Base-by-base conservation (phyloP, 2,113 vertebrate genomes). In the Sebastes fasciatus region DNA sequence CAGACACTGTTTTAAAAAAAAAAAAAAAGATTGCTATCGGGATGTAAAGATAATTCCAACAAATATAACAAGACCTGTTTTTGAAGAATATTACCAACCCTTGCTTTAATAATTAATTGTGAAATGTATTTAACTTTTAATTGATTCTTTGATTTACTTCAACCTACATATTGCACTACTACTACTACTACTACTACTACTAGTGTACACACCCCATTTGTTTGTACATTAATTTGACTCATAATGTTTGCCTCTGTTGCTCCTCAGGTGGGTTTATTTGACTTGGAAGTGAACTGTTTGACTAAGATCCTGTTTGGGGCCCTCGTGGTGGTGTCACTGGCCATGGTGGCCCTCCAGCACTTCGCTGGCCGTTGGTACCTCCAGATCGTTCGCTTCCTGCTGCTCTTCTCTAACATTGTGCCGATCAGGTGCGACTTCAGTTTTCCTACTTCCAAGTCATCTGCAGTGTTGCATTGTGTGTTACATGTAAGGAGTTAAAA, bases 331-430 rank as follows among this genome's bases (percentile, higher is more conserved):
- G 97, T 99, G 63, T 99, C 98, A 0, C 95, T 99, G 89, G 98
- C 99, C 86, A 99, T 99, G 98, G 98, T 99, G 57, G 97, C 98
- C 1, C 97, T 99, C 0, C 98, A 99, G 92, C 98, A 98, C 91
- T 99, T 99, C 0, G 96, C 97, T 0, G 98, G 98, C 0, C 97
- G 97, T 4, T 99, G 98, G 98, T 99, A 99, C 92, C 97, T 99
- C 2, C 98, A 99, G 95, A 98, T 99, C 86, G 95, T 99, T 89
- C 96, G 98, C 42, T 99, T 99, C 92, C 95, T 99, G 7, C 96
- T 99, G 57, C 94, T 99, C 4, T 98, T 99, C 82, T 99, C 98
- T 13, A 97, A 98, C 91, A 99, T 99, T 58, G 98, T 99, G 49
- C 98, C 98, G 79, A 99, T 99, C 68, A 99, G 98, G 98, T 99